These are phyloP conservation scores for Xanthorhoe spadicearia DNA, from an alignment of 2,888 invertebrate species.

Conservation along the genomic window DNA sequence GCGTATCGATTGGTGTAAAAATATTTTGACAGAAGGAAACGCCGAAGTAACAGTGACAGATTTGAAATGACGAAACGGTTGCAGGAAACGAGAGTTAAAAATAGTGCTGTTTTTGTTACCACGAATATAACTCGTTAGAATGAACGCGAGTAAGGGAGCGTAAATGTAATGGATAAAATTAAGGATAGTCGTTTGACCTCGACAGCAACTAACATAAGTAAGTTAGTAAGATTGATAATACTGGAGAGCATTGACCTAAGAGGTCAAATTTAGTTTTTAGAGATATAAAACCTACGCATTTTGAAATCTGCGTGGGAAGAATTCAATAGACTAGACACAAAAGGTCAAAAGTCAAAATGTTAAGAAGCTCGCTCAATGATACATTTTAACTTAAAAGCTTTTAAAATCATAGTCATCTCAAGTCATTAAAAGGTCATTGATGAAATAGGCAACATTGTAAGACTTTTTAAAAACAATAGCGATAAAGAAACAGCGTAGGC, in stretches of 20 bases:
- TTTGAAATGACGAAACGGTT: constrained; percentile 58
- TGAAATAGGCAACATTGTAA: constrained; percentile 1
- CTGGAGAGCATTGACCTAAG: constrained; percentile 13
- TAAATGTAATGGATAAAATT: constrained; percentile 21
- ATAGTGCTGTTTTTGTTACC: constrained; percentile 46
- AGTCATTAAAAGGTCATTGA: constrained; percentile 9
- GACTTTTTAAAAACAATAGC: constrained; percentile 24
- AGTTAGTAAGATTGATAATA: constrained; percentile 8
- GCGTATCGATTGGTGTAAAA: constrained; percentile 28
- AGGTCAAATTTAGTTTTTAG: constrained; percentile 9
- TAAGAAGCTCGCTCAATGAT: not conserved
- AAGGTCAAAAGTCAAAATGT: not conserved
- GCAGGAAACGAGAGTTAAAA: constrained; percentile 65
- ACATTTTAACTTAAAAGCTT: no score
- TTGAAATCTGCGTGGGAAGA: not conserved
- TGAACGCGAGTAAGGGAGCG: constrained; percentile 35
- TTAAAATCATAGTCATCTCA: not conserved
- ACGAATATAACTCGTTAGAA: constrained; percentile 45
- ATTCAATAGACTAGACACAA: not conserved
- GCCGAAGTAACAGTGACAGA: constrained; percentile 52
- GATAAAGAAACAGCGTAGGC: constrained; percentile 37
- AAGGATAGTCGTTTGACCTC: constrained; percentile 20
- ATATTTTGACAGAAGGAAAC: constrained; percentile 52
- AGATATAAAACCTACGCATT: not conserved
- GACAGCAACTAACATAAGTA: no score